Evolutionary conservation across 2,888 invertebrate genomes (phyloP).

Genomic region (Latheticus oryzae): DNA sequence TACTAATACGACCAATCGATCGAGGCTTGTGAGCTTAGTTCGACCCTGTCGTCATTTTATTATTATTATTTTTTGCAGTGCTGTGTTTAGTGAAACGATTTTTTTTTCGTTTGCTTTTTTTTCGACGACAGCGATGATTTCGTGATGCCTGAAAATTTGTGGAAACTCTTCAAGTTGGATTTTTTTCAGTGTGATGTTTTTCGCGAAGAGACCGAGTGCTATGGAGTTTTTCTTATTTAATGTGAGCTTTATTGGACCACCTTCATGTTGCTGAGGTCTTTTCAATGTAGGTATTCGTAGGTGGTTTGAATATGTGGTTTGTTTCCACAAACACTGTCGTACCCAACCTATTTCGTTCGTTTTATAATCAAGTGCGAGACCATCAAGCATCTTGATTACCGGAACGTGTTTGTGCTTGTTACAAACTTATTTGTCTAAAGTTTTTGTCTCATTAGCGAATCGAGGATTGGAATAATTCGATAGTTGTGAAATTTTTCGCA

Average conservation of each 20-base stretch:
- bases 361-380: too few relatives aligned
- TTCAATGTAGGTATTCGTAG: conserved; percentile 62
- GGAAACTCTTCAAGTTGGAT: conserved; percentile 28
- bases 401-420: conserved; percentile 33
- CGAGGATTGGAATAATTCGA: conserved; percentile 16
- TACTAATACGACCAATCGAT: conserved; percentile 30
- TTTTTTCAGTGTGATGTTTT: conserved; percentile 54
- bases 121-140: conserved; percentile 43
- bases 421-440: conserved; percentile 16
- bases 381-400: conserved; percentile 18
- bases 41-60: conserved; percentile 3
- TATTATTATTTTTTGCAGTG: conserved; percentile 42
- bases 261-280: conserved; percentile 61
- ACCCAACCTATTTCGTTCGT: neutral
- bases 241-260: conserved; percentile 60
- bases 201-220: conserved; percentile 55
- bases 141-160: conserved; percentile 45
- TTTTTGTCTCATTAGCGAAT: conserved; percentile 21
- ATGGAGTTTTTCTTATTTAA: conserved; percentile 59
- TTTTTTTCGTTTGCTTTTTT: conserved; percentile 33
- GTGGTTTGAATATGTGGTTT: conserved; percentile 55
- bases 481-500: conserved; percentile 26
- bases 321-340: conserved; percentile 49
- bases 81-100: conserved; percentile 37
- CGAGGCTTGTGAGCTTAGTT: conserved; percentile 19